Evolutionary conservation across 1,140 invertebrate genomes (phyloP), one percentile per base, ranked within the genome.

Genomic region (Drosophila serrata): DNA sequence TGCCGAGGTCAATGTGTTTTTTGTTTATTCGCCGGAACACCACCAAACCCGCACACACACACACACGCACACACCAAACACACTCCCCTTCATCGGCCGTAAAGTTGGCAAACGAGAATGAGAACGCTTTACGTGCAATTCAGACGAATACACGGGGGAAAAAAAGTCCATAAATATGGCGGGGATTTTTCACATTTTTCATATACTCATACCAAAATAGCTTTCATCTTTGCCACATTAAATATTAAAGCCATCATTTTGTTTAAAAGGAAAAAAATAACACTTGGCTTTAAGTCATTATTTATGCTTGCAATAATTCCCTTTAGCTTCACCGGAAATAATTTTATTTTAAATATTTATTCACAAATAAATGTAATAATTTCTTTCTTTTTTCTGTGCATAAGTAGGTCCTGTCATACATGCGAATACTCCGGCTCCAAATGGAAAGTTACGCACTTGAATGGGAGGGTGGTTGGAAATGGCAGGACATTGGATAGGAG

Each of bases 361-460:
- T n/a, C 17, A 37, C 13, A 49, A 22, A 24, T 6, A 49, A 15
- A 35, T 35, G 7, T 15, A 6, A 15, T 35, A 15, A 11, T 15
- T 15, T 17, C 8, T 2, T 0, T 37, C 5, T 59, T 40, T 33
- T 58, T 37, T 33, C 24, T 42, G 29, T 65, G 60, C 27, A 43
- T 57, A 58, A 62, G 42, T 48, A 35, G 24, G 33, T 35, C 42
- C 55, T 80, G 67, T 74, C 77, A 75, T 67, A 78, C 60, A 70
- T 70, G 63, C 39, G 60, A 62, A 49, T 24, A 40, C 7, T 63
- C 35, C 12, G 33, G 39, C 55, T 77, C 33, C 55, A 85, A 85
- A 85, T 85, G 70, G 58, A 67, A 87, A 87, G 82, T 88, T 87
- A 88, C 84, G 79, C 69, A 82, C 65, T 72, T 49, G 6, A 35